Conservation (phyloP, 35 echinoderm and acorn worm species). For the Eucidaris tribuloides region DNA sequence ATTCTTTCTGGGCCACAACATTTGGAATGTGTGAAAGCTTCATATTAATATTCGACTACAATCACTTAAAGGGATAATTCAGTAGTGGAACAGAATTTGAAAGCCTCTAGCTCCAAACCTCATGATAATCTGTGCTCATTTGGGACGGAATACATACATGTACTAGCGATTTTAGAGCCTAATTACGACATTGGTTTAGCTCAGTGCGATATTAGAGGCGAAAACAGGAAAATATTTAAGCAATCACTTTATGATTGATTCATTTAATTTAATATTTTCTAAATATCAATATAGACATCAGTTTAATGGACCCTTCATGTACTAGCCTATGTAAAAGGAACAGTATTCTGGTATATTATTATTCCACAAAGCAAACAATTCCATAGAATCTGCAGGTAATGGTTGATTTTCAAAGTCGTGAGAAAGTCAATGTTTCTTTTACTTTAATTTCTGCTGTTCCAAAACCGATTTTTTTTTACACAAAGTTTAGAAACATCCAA, state of each 20-base stretch:
- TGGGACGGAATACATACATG: background rate
- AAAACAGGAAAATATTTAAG: background rate
- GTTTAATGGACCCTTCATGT: background rate
- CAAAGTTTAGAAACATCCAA: background rate
- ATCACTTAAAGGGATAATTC: background rate
- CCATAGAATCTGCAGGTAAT: background rate
- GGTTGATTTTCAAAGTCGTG: background rate
- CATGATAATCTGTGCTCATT: background rate
- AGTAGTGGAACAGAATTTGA: background rate
- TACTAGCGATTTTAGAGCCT: background rate
- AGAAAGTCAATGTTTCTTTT: slow-evolving; percentile 1
- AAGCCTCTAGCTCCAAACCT: background rate
- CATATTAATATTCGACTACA: background rate
- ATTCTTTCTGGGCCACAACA: no score
- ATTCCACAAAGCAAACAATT: background rate
- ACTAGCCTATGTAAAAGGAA: background rate
- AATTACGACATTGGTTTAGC: background rate
- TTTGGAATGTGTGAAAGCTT: no score
- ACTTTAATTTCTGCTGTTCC: background rate
- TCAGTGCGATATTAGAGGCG: background rate
- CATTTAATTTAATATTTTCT: background rate
- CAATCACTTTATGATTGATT: slow-evolving; percentile 5
- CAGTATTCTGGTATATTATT: background rate
- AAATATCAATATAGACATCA: slow-evolving; percentile 9
- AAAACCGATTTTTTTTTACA: slow-evolving; percentile 1